Conservation (phyloP, 1,140 invertebrate species). For the Pseudoatta argentina region DNA sequence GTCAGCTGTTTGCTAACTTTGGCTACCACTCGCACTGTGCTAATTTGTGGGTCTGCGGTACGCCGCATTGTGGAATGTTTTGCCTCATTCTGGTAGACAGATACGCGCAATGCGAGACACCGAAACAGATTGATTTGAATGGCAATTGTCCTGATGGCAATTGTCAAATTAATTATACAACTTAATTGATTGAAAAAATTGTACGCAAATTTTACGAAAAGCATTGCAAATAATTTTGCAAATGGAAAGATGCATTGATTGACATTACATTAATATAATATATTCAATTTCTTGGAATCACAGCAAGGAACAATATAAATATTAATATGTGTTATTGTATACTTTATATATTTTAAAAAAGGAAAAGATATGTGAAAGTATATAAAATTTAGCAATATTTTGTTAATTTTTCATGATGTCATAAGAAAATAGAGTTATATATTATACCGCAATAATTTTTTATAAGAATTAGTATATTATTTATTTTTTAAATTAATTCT, state of each 20-base stretch:
- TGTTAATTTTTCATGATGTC: neutral
- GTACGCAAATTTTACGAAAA: neutral
- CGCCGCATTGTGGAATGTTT: constrained; percentile 57
- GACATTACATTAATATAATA: neutral
- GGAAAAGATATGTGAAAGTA: neutral
- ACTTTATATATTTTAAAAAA: neutral
- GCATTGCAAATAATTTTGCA: neutral
- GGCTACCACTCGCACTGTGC: constrained; percentile 17
- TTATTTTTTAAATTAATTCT: neutral
- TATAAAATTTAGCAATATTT: neutral
- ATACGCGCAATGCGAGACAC: neutral
- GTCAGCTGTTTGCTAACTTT: constrained; percentile 57
- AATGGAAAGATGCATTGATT: neutral
- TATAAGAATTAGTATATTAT: neutral
- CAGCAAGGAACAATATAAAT: neutral
- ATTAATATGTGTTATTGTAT: neutral
- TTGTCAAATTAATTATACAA: constrained; percentile 8
- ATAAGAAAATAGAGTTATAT: neutral
- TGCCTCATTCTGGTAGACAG: constrained; percentile 44
- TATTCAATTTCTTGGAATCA: neutral
- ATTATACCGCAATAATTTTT: neutral
- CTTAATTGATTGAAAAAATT: neutral
- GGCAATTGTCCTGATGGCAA: neutral
- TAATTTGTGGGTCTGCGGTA: constrained; percentile 58
- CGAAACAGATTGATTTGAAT: constrained; percentile 40